Base-by-base conservation (phyloP, 2,888 invertebrate genomes). In the Andrena bicolor region DNA sequence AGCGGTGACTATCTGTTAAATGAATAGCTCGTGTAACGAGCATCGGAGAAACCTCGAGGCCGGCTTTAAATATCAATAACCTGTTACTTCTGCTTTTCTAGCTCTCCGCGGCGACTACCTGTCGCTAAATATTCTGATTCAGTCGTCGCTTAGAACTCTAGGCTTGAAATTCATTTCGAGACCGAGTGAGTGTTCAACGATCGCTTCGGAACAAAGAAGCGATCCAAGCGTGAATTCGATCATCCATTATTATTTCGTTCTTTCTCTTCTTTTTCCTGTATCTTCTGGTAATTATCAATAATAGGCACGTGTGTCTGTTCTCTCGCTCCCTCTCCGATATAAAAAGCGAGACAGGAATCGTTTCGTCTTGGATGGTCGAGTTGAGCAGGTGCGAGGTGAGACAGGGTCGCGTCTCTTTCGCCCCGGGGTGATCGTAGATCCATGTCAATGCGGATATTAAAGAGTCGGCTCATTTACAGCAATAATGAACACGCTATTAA, bases 401-500 rank as follows among this genome's bases (percentile, higher is more conserved):
- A 48, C 64, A 51, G 73, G 64, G 60, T 63, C 61, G 66, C 5
- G 74, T 32, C 58, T 63, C 56, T 26, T 56, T 26, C 23, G 26
- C 10, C 56, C 10, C 41, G n/a, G 26, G 13, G 41, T 60, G 61
- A 66, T 77, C 79, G 60, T 80, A 75, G 73, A 64, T 82, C 73
- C 77, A 76, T 74, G 74, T 88, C 77, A 86, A 91, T 89, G 92
- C 92, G 93, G 92, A 93, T 93, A 93, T 93, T 92, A 91, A 93
- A 92, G 92, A 90, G 91, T 87, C 92, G 92, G 92, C 91, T 93
- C 93, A 93, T 93, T 93, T 93, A 85, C 92, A 90, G 92, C 92
- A 93, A 92, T 93, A 93, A 93, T 92, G 93, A 93, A 92, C 88
- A 80, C 87, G 89, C 92, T 93, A 93, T 93, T 92, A 93, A 93